These are phyloP conservation scores for Protobothrops flavoviridis DNA, from an alignment of 2,113 vertebrate genomes.

Conservation along the genomic window DNA sequence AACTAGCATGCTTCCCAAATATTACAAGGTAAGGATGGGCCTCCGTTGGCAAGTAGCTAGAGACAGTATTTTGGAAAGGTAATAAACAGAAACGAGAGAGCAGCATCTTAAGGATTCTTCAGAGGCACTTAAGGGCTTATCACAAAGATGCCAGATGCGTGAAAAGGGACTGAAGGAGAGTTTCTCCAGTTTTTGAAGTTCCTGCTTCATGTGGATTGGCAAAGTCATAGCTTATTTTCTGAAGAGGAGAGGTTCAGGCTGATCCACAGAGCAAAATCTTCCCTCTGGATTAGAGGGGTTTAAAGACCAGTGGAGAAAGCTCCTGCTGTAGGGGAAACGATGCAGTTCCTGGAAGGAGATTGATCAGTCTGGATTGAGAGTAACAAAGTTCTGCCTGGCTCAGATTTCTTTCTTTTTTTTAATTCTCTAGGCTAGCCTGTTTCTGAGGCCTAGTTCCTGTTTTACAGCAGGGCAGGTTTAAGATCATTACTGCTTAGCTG, in stretches of 20 bases:
- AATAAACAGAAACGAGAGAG: background rate
- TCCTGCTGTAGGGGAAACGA: background rate
- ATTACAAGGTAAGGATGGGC: slow-evolving; percentile 64
- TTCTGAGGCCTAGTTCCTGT: background rate
- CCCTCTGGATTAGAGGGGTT: background rate
- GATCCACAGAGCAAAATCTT: background rate
- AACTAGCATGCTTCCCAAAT: slow-evolving; percentile 66
- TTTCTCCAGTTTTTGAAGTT: background rate
- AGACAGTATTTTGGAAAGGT: slow-evolving; percentile 17
- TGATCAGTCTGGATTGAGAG: no score
- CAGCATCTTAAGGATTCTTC: background rate
- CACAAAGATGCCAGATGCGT: background rate
- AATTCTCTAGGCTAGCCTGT: background rate
- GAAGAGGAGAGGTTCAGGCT: background rate
- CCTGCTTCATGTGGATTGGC: background rate
- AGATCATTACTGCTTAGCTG: background rate
- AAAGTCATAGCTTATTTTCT: background rate
- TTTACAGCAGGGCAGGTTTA: no score
- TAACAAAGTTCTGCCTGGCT: background rate
- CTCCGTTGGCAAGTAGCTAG: background rate
- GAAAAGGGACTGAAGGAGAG: background rate
- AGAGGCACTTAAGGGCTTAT: background rate
- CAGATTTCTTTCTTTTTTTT: background rate
- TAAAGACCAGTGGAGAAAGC: background rate
- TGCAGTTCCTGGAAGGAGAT: background rate